Base-by-base conservation (phyloP, 30 jellyfish, hydroid and myxozoan species). In the Pelagia noctiluca region DNA sequence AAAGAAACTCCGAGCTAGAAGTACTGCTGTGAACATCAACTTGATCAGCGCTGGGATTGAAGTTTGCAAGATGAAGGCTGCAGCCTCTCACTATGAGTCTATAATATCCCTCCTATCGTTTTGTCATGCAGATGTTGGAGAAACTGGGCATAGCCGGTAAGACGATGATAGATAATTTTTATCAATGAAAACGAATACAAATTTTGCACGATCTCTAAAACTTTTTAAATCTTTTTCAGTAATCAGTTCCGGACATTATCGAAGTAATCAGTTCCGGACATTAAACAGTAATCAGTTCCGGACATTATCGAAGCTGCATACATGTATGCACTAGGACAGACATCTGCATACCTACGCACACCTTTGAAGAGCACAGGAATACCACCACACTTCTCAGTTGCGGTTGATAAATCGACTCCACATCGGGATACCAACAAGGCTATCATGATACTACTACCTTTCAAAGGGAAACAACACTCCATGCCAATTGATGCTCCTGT, bases 21-120 rank as follows among this genome's bases (percentile, higher is more conserved):
- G 50, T 24, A 70, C 67, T 35, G 76, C 64, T 33, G 83, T 70
- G 68, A 70, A 35, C 37, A 42, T 33, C 37, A 33, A 70, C 42
- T 35, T 70, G 50, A 28, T 74, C 50, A 57, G 83, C 52, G 82
- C 88, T 34, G 88, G 83, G 54, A 52, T 76, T n/a, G 82, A 31
- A 53, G 83, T 76, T 32, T 76, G 88, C 83, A 76, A 76, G 52
- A 32, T 76, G 83, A 76, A 52, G 50, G 82, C 88, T 52, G 88
- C 88, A 19, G 88, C 66, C 36, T 23, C 61, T 29, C 61, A 54
- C 38, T 61, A 26, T 60, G 88, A 76, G 66, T 28, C 83, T 29
- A 22, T 76, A 16, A 22, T 76, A 22, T 26, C 75, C 67, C 42
- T 76, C 30, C 83, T 76, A 47, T 52, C 82, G 68, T 63, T 63